Percentiles rank a stretch among this genome's conserved stretches.
Conservation (phyloP, 2,888 invertebrate genomes). For the Tinea semifulvella region DNA sequence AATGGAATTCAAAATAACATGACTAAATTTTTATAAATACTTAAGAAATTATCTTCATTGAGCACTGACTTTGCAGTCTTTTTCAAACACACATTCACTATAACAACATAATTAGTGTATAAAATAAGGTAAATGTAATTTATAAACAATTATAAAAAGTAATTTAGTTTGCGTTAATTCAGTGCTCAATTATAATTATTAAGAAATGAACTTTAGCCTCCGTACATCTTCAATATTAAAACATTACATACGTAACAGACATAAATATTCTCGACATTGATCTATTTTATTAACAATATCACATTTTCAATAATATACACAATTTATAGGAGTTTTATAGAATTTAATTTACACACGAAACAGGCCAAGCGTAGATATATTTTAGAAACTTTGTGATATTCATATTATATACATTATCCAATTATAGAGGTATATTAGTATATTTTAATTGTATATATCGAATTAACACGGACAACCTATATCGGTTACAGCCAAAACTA, state of each 20-base stretch:
- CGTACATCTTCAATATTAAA: background rate
- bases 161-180: background rate
- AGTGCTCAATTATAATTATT: conserved; percentile 1
- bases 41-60: conserved; percentile 49
- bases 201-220: background rate
- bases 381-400: conserved; percentile 50
- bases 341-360: conserved; percentile 48
- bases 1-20: conserved; percentile 5
- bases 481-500: conserved; percentile 13
- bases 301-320: conserved; percentile 66
- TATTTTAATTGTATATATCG: conserved; percentile 18
- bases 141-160: conserved; percentile 1
- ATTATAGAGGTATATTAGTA: background rate
- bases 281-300: conserved; percentile 57
- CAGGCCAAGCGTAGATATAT: conserved; percentile 51
- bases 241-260: background rate
- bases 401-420: conserved; percentile 27
- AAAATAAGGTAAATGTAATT: background rate
- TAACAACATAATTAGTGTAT: background rate
- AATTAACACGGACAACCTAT: conserved; percentile 36
- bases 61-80: conserved; percentile 36
- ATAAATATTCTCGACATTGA: conserved; percentile 10
- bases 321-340: conserved; percentile 47
- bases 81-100: conserved; percentile 11
- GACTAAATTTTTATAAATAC: background rate